These are phyloP conservation scores for Drosophila ogumai DNA, from an alignment of 1,140 invertebrate species.

Conservation along the genomic window DNA sequence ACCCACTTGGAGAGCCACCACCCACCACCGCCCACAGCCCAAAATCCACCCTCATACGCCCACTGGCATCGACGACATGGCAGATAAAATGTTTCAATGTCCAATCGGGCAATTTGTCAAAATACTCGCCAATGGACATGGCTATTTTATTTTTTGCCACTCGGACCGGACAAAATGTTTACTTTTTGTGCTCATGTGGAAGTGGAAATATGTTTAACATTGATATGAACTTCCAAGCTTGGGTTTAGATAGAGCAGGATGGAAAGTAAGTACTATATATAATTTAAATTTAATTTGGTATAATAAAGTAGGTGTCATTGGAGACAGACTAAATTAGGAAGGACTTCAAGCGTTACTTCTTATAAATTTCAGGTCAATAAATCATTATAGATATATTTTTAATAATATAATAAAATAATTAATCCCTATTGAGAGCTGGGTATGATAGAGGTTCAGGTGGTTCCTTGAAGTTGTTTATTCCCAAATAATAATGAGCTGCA, in stretches of 20 bases:
- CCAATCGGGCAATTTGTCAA: conserved; percentile 84
- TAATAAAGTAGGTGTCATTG: background rate
- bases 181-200: conserved; percentile 20
- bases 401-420: background rate
- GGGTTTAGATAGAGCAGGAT: no score
- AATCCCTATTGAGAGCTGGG: background rate
- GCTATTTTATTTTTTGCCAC: conserved; percentile 44
- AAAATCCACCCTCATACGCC: conserved; percentile 23
- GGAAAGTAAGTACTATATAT: background rate
- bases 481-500: background rate
- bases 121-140: conserved; percentile 75
- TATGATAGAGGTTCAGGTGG: background rate
- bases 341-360: background rate
- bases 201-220: conserved; percentile 25
- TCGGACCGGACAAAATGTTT: conserved; percentile 26
- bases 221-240: background rate
- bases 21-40: conserved; percentile 20
- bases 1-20: conserved; percentile 23
- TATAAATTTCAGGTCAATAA: no score
- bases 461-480: background rate
- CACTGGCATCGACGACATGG: conserved; percentile 76
- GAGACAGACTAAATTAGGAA: background rate
- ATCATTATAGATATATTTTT: background rate
- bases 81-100: conserved; percentile 85
- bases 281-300: no score